Conservation (phyloP, 2,888 invertebrate genomes). For the Cantharis rustica region DNA sequence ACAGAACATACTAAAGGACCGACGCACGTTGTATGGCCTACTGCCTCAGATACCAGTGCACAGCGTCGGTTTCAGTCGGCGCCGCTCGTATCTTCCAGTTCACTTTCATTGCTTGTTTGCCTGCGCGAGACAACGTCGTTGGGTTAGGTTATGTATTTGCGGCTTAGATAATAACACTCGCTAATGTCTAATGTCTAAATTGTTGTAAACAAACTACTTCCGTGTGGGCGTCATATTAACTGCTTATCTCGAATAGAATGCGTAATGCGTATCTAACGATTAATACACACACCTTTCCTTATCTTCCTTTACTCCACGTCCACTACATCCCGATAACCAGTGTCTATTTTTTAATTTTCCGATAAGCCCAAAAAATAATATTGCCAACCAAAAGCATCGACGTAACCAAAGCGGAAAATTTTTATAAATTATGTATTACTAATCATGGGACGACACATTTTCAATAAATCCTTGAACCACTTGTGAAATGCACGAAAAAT, state of each 20-base stretch:
- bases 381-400: too few species aligned
- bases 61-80: constrained; percentile 57
- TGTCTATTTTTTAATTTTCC: not conserved
- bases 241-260: constrained; percentile 10
- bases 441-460: not conserved
- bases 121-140: constrained; percentile 42
- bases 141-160: constrained; percentile 51
- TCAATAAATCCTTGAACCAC: not conserved
- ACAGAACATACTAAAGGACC: constrained; percentile 26
- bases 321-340: not conserved
- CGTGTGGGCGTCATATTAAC: constrained; percentile 39
- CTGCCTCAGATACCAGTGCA: constrained; percentile 68
- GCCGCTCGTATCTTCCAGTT: constrained; percentile 47
- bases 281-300: not conserved
- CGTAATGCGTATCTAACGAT: constrained; percentile 5
- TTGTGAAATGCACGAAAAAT: not conserved
- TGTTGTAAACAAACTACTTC: constrained; percentile 46
- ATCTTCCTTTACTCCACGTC: not conserved
- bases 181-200: constrained; percentile 45
- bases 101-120: constrained; percentile 43
- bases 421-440: not conserved
- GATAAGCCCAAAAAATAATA: too few species aligned
- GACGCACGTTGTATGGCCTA: constrained; percentile 58
- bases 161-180: constrained; percentile 35
- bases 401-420: not conserved